Conservation (phyloP, 1,140 invertebrate species). For the Trichonephila inaurata region DNA sequence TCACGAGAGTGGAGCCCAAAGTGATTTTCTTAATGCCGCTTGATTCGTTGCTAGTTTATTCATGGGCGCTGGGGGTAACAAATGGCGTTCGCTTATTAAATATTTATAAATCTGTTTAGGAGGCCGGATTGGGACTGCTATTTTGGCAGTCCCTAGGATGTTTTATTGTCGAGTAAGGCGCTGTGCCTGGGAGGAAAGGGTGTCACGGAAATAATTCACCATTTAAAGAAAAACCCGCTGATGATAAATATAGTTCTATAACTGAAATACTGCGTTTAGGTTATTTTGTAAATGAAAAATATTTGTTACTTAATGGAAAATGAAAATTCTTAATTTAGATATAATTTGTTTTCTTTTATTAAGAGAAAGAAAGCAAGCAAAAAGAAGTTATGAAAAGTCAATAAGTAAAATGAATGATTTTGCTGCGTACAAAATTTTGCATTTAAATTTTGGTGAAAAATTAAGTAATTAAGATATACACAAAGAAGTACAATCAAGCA, state of each 20-base stretch:
- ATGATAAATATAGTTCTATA: not conserved
- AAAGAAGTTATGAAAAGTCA: too few relatives aligned
- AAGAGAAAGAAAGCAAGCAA: too few relatives aligned
- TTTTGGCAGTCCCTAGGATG: not conserved
- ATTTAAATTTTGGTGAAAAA: too few relatives aligned
- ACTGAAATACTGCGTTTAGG: too few relatives aligned
- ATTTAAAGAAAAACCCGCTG: conserved; percentile 14
- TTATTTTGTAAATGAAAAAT: too few relatives aligned
- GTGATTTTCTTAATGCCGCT: conserved; percentile 60
- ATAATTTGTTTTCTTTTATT: too few relatives aligned
- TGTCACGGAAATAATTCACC: not conserved
- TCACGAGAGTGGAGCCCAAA: conserved; percentile 37
- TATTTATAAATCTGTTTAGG: conserved; percentile 57
- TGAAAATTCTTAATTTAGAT: too few relatives aligned
- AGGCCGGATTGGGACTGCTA: not conserved
- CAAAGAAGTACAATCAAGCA: too few relatives aligned
- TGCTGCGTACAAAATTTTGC: too few relatives aligned
- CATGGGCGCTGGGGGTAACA: not conserved
- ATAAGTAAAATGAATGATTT: too few relatives aligned
- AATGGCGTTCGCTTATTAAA: conserved; percentile 49
- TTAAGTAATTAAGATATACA: too few relatives aligned
- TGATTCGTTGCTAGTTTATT: conserved; percentile 37
- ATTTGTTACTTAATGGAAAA: too few relatives aligned
- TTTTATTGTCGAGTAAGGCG: not conserved
- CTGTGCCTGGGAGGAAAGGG: not conserved